These are phyloP conservation scores for Phalacrocorax pelagicus DNA, from an alignment of 2,113 vertebrate genomes.

Conservation along the genomic window DNA sequence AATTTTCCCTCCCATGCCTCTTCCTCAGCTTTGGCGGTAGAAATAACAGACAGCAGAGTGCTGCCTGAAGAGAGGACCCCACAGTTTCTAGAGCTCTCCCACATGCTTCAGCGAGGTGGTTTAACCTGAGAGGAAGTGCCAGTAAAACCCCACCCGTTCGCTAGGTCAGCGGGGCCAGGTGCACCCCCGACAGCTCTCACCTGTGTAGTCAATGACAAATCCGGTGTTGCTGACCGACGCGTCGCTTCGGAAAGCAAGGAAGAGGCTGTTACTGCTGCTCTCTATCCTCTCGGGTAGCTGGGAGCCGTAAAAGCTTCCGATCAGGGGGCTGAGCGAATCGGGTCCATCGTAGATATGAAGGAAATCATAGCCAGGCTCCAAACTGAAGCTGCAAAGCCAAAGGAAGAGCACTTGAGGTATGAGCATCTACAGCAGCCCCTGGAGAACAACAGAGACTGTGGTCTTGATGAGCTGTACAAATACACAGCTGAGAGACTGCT, in stretches of 20 bases:
- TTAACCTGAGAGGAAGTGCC: neutral
- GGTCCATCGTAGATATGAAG: slow-evolving; percentile 95
- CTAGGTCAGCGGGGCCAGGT: neutral
- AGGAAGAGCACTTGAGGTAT: accelerated
- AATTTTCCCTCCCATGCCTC: neutral
- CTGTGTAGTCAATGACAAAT: slow-evolving; percentile 94
- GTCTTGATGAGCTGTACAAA: neutral
- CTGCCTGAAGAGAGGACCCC: neutral
- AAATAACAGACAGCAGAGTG: neutral
- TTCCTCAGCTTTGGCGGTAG: accelerated
- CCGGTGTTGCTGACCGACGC: slow-evolving; percentile 93
- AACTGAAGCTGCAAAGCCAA: slow-evolving; percentile 84
- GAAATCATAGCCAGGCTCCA: slow-evolving; percentile 98
- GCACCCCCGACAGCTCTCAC: slow-evolving; percentile 45
- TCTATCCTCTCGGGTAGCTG: slow-evolving; percentile 91
- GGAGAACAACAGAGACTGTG: neutral
- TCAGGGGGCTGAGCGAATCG: slow-evolving; percentile 90
- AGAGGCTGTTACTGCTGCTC: slow-evolving; percentile 95
- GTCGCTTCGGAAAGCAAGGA: slow-evolving; percentile 94
- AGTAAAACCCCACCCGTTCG: neutral
- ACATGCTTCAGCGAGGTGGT: accelerated
- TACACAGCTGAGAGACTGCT: neutral
- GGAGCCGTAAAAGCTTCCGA: slow-evolving; percentile 94
- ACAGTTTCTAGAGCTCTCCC: neutral
- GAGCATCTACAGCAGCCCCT: neutral